phyloP scores from a whole-genome alignment of 2,113 vertebrate species.

The Emydura subglobosa region DNA sequence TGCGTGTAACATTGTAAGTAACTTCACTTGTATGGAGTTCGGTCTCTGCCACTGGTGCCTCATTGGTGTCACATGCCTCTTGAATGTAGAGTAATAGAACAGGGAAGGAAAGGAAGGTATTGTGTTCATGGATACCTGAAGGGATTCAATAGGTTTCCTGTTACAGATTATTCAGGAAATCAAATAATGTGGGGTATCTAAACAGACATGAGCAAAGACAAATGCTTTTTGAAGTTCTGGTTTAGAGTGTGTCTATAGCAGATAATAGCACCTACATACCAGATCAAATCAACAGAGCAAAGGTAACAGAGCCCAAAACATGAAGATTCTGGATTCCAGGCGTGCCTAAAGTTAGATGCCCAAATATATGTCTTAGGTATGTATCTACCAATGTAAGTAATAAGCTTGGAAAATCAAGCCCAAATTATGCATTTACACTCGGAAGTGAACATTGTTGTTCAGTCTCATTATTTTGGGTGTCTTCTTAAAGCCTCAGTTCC shows the following conservation, averaged over 20 bases:
- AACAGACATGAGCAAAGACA: neutral
- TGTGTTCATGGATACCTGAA: neutral
- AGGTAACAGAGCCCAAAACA: neutral
- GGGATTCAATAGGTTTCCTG: constrained; percentile 7
- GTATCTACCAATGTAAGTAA: accelerated
- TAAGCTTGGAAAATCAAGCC: neutral
- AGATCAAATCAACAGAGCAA: neutral
- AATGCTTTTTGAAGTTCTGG: neutral
- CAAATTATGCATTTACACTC: neutral
- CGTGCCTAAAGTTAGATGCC: neutral
- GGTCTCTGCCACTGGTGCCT: neutral
- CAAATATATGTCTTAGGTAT: neutral
- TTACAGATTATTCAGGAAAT: neutral
- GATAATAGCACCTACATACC: neutral
- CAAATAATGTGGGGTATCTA: neutral
- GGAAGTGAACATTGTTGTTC: neutral
- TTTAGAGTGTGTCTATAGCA: neutral
- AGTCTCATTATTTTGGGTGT: neutral
- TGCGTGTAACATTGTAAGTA: neutral
- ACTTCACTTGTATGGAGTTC: neutral
- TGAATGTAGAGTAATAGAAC: constrained; percentile 13
- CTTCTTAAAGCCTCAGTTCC: neutral
- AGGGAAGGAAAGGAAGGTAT: neutral
- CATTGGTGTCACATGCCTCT: neutral
- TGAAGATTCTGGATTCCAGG: neutral